Percentiles rank a stretch among this genome's conserved stretches.
These are phyloP conservation scores for Thumatha senex DNA, from an alignment of 2,888 invertebrate species.

Conservation along the genomic window DNA sequence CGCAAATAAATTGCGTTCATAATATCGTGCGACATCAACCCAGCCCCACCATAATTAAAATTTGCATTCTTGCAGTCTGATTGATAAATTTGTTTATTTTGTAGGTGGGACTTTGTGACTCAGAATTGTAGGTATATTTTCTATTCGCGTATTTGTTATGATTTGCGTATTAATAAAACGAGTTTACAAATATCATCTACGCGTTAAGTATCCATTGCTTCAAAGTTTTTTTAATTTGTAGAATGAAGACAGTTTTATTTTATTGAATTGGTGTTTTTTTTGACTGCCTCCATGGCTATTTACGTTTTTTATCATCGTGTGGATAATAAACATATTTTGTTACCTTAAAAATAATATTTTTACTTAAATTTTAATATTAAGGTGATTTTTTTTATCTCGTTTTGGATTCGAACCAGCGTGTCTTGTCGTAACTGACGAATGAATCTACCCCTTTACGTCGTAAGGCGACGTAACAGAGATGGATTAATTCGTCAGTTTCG, in stretches of 20 bases:
- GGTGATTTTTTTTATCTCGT: no score
- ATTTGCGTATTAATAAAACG: conserved; percentile 5
- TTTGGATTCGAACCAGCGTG: no score
- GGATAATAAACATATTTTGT: no score
- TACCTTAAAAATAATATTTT: no score
- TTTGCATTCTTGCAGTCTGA: conserved; percentile 76
- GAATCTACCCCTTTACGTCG: no score
- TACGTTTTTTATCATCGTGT: no score
- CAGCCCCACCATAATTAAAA: conserved; percentile 70
- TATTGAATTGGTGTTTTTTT: background rate
- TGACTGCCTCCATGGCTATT: background rate
- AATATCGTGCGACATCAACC: conserved; percentile 65
- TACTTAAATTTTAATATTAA: no score
- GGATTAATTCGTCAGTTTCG: no score
- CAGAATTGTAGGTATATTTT: conserved; percentile 20
- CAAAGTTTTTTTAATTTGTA: background rate
- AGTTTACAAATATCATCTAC: conserved; percentile 1
- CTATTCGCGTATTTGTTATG: conserved; percentile 21
- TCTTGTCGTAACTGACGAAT: no score
- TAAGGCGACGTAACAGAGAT: no score
- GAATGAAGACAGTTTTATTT: background rate
- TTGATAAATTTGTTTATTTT: conserved; percentile 70
- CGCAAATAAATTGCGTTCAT: conserved; percentile 70
- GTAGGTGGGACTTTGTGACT: conserved; percentile 34
- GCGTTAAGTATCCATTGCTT: background rate